phyloP scores from a whole-genome alignment of 1,140 invertebrate species.

The Zaprionus gabonicus region DNA sequence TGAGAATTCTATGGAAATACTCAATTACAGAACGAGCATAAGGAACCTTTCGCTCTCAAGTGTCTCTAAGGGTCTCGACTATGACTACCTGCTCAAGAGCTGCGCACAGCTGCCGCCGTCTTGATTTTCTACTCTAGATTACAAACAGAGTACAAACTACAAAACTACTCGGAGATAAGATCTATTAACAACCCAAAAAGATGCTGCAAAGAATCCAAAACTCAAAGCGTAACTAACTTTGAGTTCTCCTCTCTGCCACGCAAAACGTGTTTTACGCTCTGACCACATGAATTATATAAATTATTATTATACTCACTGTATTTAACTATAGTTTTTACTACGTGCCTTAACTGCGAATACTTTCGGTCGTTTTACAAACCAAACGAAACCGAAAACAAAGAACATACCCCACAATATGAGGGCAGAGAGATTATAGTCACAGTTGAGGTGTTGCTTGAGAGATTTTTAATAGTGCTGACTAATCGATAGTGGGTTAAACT shows the following conservation, averaged over 20 bases:
- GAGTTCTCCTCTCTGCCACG: conserved; percentile 11
- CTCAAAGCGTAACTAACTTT: conserved; percentile 3
- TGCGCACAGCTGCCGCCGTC: conserved; percentile 21
- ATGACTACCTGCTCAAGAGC: conserved; percentile 34
- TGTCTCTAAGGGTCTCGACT: conserved; percentile 3
- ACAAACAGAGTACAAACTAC: not conserved
- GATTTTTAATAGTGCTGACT: not conserved
- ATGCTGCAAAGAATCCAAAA: not conserved
- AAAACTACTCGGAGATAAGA: conserved; percentile 16
- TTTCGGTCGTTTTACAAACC: conserved; percentile 20
- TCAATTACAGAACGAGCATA: conserved; percentile 28
- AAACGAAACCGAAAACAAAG: conserved; percentile 16
- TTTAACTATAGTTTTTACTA: conserved; percentile 29
- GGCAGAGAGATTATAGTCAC: not conserved
- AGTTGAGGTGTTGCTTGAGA: not conserved
- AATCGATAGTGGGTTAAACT: not conserved
- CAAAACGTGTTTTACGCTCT: conserved; percentile 62
- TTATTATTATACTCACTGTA: not conserved
- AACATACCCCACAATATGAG: not conserved
- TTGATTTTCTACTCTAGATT: conserved; percentile 20
- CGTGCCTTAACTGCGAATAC: conserved; percentile 43
- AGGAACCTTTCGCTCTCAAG: conserved; percentile 34
- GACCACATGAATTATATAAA: conserved; percentile 34
- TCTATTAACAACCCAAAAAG: not conserved
- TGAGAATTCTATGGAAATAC: conserved; percentile 43